phyloP scores from a whole-genome alignment of 2,113 vertebrate species.

The Odontophorus gujanensis region DNA sequence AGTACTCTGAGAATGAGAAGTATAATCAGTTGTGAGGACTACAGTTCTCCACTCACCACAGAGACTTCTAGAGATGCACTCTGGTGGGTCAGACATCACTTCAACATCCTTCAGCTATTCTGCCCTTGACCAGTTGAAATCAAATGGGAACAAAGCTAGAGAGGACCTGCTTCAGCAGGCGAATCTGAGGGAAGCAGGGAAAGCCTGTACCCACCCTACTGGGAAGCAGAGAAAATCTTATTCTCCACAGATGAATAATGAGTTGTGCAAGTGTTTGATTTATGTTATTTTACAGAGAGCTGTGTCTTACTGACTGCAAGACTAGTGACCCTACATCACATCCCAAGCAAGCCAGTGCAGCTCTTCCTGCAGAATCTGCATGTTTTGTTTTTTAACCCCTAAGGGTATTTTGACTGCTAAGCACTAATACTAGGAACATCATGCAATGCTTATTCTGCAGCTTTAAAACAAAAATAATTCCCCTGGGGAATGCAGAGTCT shows the following conservation, averaged over 20 bases:
- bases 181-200: neutral
- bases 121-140: neutral
- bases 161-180: neutral
- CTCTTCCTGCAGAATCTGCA: neutral
- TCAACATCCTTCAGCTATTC: neutral
- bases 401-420: neutral
- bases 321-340: rapidly evolving
- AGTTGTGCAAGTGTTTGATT: neutral
- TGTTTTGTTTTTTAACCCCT: neutral
- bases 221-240: neutral
- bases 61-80: neutral
- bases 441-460: constrained; percentile 12
- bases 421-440: neutral
- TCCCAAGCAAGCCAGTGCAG: neutral
- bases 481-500: neutral
- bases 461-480: neutral
- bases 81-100: neutral
- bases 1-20: neutral
- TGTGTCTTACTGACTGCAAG: neutral
- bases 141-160: neutral
- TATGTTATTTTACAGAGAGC: neutral
- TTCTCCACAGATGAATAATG: neutral
- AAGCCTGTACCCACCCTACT: neutral
- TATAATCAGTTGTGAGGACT: neutral
- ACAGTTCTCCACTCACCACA: neutral